Conservation (phyloP, 2,113 vertebrate species). For the Pollachius pollachius region DNA sequence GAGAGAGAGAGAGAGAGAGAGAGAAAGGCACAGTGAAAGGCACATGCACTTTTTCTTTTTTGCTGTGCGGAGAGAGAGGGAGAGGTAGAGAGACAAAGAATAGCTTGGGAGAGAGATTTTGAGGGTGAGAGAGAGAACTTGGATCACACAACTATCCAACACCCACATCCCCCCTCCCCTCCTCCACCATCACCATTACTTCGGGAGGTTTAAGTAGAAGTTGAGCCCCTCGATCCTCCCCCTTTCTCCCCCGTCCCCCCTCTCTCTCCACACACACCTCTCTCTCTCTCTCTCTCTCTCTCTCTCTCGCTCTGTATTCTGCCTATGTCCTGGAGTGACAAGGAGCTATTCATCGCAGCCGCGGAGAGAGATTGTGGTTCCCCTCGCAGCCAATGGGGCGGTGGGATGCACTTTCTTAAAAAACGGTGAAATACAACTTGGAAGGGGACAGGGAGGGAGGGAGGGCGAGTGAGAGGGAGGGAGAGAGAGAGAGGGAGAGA, state of each 20-base stretch:
- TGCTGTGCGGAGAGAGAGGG: conserved; percentile 39
- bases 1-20: conserved; percentile 12
- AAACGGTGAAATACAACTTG: conserved; percentile 55
- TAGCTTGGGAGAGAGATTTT: background rate
- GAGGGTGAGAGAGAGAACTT: background rate
- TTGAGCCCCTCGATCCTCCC: conserved; percentile 45
- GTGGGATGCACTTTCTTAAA: conserved; percentile 45
- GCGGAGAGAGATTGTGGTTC: conserved; percentile 40
- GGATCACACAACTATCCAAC: background rate
- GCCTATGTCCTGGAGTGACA: conserved; percentile 76
- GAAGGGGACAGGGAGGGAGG: conserved; percentile 38
- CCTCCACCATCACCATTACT: conserved; percentile 49
- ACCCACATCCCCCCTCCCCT: conserved; percentile 24
- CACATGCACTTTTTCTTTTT: conserved; percentile 49
- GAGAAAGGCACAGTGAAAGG: conserved; percentile 36
- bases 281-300: conserved; percentile 42
- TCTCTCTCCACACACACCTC: background rate
- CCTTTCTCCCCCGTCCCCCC: conserved; percentile 8
- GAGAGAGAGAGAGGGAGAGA: conserved; percentile 71
- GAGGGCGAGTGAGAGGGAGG: no score
- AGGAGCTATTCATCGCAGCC: conserved; percentile 77
- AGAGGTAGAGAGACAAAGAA: conserved; percentile 44
- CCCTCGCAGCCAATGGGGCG: background rate
- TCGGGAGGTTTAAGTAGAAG: conserved; percentile 67
- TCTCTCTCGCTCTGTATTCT: conserved; percentile 74